Evolutionary conservation across 2,797 vertebrate genomes (phyloP).

Genomic region (Sphenopsis melanotis): DNA sequence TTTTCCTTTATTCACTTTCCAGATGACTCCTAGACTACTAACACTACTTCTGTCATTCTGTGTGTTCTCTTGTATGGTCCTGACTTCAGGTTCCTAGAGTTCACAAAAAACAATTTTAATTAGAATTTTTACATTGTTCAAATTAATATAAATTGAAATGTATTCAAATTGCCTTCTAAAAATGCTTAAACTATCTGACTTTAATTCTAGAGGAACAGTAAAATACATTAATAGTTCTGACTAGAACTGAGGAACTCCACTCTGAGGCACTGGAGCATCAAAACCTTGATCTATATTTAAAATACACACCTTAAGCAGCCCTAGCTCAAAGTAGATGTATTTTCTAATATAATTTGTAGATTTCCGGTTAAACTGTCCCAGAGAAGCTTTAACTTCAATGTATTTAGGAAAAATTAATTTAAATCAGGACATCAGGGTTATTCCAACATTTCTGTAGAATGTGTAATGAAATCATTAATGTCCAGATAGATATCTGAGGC

Average conservation of each 20-base stretch:
- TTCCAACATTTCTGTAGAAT: neutral
- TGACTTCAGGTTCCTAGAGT: neutral
- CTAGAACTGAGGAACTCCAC: neutral
- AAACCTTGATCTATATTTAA: neutral
- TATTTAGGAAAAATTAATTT: neutral
- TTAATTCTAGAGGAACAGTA: neutral
- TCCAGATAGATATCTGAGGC: neutral
- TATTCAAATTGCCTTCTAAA: neutral
- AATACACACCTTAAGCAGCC: neutral
- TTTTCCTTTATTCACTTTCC: neutral
- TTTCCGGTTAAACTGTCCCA: neutral
- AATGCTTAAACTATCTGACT: neutral
- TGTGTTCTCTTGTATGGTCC: neutral
- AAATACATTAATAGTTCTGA: neutral
- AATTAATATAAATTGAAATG: neutral
- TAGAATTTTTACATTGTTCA: neutral
- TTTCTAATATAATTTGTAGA: neutral
- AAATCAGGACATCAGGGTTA: neutral
- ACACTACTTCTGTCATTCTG: neutral
- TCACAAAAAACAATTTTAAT: neutral
- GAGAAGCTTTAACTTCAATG: neutral
- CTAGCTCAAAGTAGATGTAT: neutral
- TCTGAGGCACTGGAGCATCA: neutral
- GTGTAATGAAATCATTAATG: neutral
- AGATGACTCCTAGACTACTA: neutral